Evolutionary conservation across 2,888 invertebrate genomes (phyloP).

Genomic region (Emmelina monodactyla): DNA sequence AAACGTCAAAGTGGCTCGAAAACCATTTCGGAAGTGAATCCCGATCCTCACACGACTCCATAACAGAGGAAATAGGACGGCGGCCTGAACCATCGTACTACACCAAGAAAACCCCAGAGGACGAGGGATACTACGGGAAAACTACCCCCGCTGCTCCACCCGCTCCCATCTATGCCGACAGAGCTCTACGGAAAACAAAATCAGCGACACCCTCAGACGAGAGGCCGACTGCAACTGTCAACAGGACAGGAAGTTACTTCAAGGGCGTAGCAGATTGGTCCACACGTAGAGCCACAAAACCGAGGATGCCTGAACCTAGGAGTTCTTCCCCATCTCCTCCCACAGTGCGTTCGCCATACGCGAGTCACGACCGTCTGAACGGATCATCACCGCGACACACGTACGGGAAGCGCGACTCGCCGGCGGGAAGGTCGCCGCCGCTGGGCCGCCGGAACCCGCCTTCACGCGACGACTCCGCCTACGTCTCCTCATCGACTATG

Average conservation of each 20-base stretch:
- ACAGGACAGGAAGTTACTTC: conserved; percentile 66
- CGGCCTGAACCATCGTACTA: conserved; percentile 75
- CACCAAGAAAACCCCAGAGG: conserved; percentile 70
- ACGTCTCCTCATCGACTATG: conserved; percentile 64
- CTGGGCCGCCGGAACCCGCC: conserved; percentile 53
- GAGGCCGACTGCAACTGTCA: conserved; percentile 40
- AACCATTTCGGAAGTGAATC: conserved; percentile 91
- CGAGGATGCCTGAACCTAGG: conserved; percentile 57
- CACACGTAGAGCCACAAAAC: conserved; percentile 67
- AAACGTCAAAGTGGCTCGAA: conserved; percentile 91
- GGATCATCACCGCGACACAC: conserved; percentile 48
- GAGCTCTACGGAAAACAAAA: conserved; percentile 57
- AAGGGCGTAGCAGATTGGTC: conserved; percentile 85
- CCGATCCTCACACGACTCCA: conserved; percentile 76
- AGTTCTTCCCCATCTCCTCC: conserved; percentile 55
- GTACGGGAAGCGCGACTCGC: conserved; percentile 49
- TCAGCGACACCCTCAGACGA: conserved; percentile 64
- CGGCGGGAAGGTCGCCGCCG: conserved; percentile 48
- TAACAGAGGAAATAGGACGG: conserved; percentile 71
- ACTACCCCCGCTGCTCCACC: conserved; percentile 46
- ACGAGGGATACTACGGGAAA: conserved; percentile 57
- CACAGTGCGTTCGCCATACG: conserved; percentile 46
- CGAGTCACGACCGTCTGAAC: conserved; percentile 45
- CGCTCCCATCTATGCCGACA: conserved; percentile 50
- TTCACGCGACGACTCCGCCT: conserved; percentile 65